Conservation (phyloP, 2,888 invertebrate species). For the Octonoba sinensis region DNA sequence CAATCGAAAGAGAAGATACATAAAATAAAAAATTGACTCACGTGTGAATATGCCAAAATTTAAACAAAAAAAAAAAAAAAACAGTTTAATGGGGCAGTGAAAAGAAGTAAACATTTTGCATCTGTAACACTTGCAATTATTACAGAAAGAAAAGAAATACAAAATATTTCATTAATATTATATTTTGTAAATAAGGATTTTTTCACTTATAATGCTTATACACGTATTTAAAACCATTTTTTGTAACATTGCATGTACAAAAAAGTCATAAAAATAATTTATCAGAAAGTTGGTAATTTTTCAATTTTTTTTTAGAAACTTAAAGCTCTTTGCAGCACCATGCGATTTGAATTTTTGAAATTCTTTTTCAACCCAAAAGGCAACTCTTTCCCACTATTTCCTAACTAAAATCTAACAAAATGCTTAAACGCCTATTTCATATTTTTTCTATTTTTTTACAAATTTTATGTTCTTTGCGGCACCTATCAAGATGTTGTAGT, state of each 20-base stretch:
- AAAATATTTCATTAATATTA: not conserved
- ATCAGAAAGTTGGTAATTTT: not conserved
- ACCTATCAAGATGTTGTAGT: not conserved
- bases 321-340: not conserved
- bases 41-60: not conserved
- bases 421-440: no score
- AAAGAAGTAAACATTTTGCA: not conserved
- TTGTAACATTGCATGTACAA: no score
- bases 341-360: no score
- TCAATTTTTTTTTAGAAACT: not conserved
- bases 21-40: not conserved
- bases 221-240: not conserved
- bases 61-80: not conserved
- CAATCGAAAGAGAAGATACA: not conserved
- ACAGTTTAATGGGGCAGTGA: not conserved
- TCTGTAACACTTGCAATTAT: not conserved
- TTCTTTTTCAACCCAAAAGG: no score
- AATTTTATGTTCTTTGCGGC: no score
- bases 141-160: not conserved
- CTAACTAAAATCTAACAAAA: no score
- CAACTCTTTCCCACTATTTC: no score
- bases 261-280: conserved; percentile 3
- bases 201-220: not conserved
- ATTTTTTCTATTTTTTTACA: no score
- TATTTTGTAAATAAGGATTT: not conserved